These are phyloP conservation scores for Sander vitreus DNA, from an alignment of 2,113 vertebrate genomes.

Conservation along the genomic window DNA sequence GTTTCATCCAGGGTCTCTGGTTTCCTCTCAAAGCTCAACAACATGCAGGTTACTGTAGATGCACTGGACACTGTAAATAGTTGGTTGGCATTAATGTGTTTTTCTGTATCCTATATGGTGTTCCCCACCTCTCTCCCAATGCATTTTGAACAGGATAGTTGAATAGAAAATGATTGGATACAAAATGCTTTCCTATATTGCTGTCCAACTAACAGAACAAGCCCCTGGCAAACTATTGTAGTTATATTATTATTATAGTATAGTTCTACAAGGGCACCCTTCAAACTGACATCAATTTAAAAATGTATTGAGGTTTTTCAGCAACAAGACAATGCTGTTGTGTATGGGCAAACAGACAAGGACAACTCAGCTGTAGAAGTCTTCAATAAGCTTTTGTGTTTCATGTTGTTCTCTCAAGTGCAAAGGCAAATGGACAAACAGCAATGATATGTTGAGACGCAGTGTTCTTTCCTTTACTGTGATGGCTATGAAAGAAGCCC, in stretches of 20 bases:
- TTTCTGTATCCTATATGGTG: neutral
- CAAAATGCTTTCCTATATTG: slow-evolving; percentile 6
- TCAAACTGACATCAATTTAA: neutral
- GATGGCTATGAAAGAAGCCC: neutral
- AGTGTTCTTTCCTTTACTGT: neutral
- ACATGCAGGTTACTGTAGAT: neutral
- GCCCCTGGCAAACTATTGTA: neutral
- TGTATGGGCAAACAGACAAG: slow-evolving; percentile 4
- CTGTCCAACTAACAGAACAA: slow-evolving; percentile 14
- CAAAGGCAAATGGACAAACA: neutral
- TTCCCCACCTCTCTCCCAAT: neutral
- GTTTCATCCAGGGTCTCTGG: neutral
- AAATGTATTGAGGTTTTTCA: slow-evolving; percentile 2
- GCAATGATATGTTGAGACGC: neutral
- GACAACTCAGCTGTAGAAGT: neutral
- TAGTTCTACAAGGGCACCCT: neutral
- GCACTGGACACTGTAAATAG: neutral
- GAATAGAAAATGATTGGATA: neutral
- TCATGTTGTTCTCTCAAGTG: slow-evolving; percentile 16
- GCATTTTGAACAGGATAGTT: neutral
- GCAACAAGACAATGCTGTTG: neutral
- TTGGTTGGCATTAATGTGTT: neutral
- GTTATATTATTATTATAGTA: neutral
- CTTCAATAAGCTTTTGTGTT: slow-evolving; percentile 12
- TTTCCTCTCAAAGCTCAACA: neutral